A percentile compares a stretch with the other conserved stretches of the same genome.
phyloP scores from a whole-genome alignment of 1,140 invertebrate species.

The Chironomus tepperi region DNA sequence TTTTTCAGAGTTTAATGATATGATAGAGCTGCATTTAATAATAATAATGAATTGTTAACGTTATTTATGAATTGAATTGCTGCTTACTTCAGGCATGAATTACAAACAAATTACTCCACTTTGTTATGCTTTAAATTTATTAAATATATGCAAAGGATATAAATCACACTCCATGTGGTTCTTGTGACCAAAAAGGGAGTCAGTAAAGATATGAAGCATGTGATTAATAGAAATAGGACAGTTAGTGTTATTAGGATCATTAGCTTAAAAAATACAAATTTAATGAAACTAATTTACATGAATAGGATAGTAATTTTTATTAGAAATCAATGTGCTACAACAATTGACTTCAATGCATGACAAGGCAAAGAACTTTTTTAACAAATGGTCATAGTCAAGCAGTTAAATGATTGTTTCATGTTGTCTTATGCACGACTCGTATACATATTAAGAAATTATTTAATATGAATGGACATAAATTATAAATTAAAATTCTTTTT shows the following conservation, averaged over 20 bases:
- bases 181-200: neutral
- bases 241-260: neutral
- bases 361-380: neutral
- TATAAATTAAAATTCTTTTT: constrained; percentile 3
- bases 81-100: too few relatives aligned
- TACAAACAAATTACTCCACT: constrained; percentile 4
- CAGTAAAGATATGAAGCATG: neutral
- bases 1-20: neutral
- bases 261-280: neutral
- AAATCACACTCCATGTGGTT: neutral
- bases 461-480: constrained; percentile 2
- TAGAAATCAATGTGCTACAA: neutral
- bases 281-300: neutral
- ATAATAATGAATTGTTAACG: neutral
- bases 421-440: neutral
- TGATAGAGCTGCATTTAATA: constrained; percentile 4
- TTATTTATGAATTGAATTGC: too few relatives aligned
- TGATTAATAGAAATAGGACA: neutral
- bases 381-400: neutral
- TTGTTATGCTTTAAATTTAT: neutral
- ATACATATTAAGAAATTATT: neutral
- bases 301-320: neutral
- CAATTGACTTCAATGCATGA: constrained; percentile 1
- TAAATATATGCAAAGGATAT: neutral
- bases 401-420: neutral